Base-by-base conservation (phyloP, 2,888 invertebrate genomes). In the Hemithea aestivaria region DNA sequence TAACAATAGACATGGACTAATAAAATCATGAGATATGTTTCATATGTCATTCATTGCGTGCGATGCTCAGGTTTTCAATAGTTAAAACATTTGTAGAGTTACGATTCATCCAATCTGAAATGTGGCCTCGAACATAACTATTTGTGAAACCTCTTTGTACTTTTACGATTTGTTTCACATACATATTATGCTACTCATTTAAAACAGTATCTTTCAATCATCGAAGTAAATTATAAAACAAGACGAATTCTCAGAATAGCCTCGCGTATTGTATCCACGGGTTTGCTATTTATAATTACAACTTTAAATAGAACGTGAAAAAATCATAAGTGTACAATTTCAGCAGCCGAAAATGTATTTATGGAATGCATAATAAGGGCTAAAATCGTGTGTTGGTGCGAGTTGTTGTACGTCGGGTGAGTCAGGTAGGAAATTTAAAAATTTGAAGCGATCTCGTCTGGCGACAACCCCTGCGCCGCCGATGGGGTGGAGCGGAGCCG, bases 271-370 rank as follows among this genome's bases (percentile, higher is more conserved):
- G 78, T 82, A 79, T 76, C 74, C 73, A 80, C 69, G 72, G 76
- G 73, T 78, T 81, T 70, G 80, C 82, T 83, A 83, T 84, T 83
- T 79, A 81, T 83, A 83, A 83, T 83, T 81, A 82, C 71, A 72
- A 76, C 66, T 78, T 74, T 62, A 69, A 74, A 71, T 66, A 57
- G 37, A 40, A 46, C 21, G 36, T 35, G 51, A 57, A 60, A 68
- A 72, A 62, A 63, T 61, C 69, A 61, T 74, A 79, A 65, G 54
- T 65, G 43, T 51, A 23, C 22, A 45, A 27, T 44, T 31, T 43
- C 11, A 39, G 31, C 40, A 40, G 27, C 34, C 52, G 46, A 71
- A 62, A 55, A 56, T 59, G 44, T 45, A 40, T 65, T 55, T 70
- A 47, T 36, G 6, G 3, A 1, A 7, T 27, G 27, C 6, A 37